These are phyloP conservation scores for Gallinago paraguaiae DNA, from an alignment of 2,113 vertebrate species.

Conservation along the genomic window DNA sequence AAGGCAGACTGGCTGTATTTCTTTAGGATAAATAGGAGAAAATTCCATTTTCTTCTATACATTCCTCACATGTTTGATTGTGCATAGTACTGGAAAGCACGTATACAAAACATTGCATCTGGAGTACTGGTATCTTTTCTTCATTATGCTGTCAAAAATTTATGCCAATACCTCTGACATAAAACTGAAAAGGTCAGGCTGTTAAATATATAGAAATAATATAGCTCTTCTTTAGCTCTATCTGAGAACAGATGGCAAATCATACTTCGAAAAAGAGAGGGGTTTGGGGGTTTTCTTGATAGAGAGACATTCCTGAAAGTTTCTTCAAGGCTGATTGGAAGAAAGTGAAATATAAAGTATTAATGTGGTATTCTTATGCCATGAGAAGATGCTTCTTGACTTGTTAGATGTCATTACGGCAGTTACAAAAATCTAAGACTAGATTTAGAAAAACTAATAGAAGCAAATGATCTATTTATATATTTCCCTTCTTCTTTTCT, in stretches of 20 bases:
- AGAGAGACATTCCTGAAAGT: not conserved
- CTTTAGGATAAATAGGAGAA: not conserved
- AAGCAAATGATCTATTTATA: not conserved
- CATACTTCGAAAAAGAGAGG: not conserved
- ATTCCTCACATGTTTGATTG: conserved; percentile 11
- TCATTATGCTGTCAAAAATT: not conserved
- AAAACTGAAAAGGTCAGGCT: conserved; percentile 33
- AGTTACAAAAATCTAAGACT: not conserved
- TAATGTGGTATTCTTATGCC: not conserved
- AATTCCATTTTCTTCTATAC: not conserved
- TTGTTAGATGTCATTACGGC: not conserved
- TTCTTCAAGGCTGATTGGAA: not conserved
- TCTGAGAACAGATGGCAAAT: conserved; percentile 13
- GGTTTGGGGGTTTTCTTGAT: not conserved
- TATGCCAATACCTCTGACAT: not conserved
- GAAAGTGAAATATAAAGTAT: not conserved
- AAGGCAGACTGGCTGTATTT: not conserved
- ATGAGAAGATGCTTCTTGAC: not conserved
- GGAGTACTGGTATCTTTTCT: not conserved
- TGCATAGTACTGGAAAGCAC: not conserved
- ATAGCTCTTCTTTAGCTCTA: not conserved
- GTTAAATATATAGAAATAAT: conserved; percentile 22
- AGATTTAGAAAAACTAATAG: not conserved
- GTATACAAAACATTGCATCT: not conserved
- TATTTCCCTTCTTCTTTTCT: not conserved